Evolutionary conservation across 2,797 vertebrate genomes (phyloP).

Genomic region (Acrossocheilus fasciatus): DNA sequence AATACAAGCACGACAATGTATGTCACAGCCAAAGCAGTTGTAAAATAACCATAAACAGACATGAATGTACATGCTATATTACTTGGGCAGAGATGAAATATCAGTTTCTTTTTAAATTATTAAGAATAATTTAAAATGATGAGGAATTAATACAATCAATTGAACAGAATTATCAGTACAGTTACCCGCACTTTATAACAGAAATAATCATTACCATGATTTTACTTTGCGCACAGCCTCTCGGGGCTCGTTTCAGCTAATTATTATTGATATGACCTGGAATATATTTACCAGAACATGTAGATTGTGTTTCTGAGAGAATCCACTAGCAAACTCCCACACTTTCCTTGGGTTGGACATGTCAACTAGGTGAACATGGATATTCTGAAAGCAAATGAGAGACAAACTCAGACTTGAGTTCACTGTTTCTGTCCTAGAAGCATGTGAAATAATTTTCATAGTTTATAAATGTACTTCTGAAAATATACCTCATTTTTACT

Average conservation of each 20-base stretch:
- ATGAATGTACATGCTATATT: not conserved
- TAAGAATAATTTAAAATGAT: not conserved
- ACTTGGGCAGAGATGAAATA: not conserved
- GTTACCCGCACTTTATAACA: not conserved
- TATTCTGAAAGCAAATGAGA: constrained; percentile 71
- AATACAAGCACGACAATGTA: not conserved
- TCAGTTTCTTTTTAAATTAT: not conserved
- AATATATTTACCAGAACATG: constrained; percentile 80
- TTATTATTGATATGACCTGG: not conserved
- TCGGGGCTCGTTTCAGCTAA: not conserved
- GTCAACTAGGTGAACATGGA: constrained; percentile 84
- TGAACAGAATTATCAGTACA: not conserved
- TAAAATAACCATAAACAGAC: not conserved
- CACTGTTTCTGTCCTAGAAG: not conserved
- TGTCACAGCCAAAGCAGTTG: not conserved
- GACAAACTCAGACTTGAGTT: not conserved
- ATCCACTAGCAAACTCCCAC: constrained; percentile 85
- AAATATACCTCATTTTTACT: constrained; percentile 80
- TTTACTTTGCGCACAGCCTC: not conserved
- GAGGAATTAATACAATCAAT: not conserved
- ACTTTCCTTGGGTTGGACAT: constrained; percentile 83
- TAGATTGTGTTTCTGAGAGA: constrained; percentile 77
- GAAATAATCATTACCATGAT: not conserved
- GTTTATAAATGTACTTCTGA: not conserved
- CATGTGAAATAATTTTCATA: not conserved